These are phyloP conservation scores for Stenurella melanura DNA, from an alignment of 2,888 invertebrate species.

Conservation along the genomic window DNA sequence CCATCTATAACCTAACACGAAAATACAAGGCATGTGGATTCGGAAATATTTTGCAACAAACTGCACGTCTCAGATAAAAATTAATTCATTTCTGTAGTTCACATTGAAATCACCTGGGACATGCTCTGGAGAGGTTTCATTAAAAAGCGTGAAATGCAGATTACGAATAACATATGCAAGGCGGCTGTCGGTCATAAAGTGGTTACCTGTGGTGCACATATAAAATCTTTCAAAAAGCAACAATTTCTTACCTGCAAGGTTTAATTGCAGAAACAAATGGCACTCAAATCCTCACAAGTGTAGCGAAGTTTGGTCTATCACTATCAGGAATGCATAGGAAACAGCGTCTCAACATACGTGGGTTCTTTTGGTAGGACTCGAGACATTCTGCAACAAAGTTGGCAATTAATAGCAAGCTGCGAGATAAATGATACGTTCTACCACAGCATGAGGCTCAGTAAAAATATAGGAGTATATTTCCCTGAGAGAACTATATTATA, in stretches of 20 bases:
- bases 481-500: conserved; percentile 1
- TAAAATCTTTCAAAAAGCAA: background rate
- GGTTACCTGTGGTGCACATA: background rate
- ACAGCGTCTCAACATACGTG: conserved; percentile 75
- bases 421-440: conserved; percentile 49
- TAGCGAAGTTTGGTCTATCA: background rate
- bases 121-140: background rate
- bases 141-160: background rate
- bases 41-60: no score
- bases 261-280: conserved; percentile 15
- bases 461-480: conserved; percentile 37
- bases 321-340: background rate
- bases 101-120: background rate
- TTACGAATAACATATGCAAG: background rate
- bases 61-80: no score
- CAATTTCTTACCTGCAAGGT: conserved; percentile 10
- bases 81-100: no score
- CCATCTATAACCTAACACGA: no score
- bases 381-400: conserved; percentile 80
- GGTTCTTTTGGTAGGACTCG: conserved; percentile 78
- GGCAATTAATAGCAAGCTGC: conserved; percentile 55
- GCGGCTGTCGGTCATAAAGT: background rate
- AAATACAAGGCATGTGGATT: no score
- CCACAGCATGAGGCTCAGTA: conserved; percentile 45
- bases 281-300: background rate